Conservation (phyloP, 2,113 vertebrate species). For the Phocoena sinus region DNA sequence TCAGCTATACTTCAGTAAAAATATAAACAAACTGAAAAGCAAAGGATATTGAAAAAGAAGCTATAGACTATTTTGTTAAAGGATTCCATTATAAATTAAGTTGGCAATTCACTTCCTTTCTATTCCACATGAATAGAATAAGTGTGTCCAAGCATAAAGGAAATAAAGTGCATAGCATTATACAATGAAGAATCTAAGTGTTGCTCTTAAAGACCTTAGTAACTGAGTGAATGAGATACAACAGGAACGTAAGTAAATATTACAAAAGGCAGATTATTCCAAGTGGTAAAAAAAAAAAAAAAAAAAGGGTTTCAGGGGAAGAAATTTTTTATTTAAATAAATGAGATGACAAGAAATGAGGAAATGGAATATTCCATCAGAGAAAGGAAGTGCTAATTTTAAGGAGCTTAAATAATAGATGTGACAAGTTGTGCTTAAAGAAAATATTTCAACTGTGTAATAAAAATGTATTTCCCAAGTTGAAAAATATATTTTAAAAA, state of each 20-base stretch:
- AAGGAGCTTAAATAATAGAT: slow-evolving; percentile 70
- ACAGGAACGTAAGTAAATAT: background rate
- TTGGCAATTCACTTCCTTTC: background rate
- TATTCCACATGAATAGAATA: background rate
- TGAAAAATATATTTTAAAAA: slow-evolving; percentile 61
- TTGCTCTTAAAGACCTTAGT: background rate
- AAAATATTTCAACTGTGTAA: slow-evolving; percentile 69
- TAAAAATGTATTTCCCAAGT: slow-evolving; percentile 66
- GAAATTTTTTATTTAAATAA: slow-evolving; percentile 55
- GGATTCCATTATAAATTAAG: background rate
- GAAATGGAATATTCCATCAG: slow-evolving; percentile 65
- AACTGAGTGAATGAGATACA: background rate
- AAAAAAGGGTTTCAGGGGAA: slow-evolving; percentile 28
- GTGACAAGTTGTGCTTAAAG: slow-evolving; percentile 62
- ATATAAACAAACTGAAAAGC: background rate
- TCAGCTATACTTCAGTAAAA: background rate
- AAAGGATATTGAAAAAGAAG: background rate
- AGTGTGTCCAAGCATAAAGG: background rate
- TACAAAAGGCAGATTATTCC: slow-evolving; percentile 35
- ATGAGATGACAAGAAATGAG: slow-evolving; percentile 64
- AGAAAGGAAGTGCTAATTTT: slow-evolving; percentile 67
- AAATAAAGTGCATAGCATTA: background rate
- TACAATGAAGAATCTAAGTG: background rate
- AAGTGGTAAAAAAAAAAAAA: background rate
- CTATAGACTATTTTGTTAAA: background rate